Percentiles rank a stretch among this genome's conserved stretches.
These are phyloP conservation scores for Chorisops tibialis DNA, from an alignment of 2,888 invertebrate species.

Conservation along the genomic window DNA sequence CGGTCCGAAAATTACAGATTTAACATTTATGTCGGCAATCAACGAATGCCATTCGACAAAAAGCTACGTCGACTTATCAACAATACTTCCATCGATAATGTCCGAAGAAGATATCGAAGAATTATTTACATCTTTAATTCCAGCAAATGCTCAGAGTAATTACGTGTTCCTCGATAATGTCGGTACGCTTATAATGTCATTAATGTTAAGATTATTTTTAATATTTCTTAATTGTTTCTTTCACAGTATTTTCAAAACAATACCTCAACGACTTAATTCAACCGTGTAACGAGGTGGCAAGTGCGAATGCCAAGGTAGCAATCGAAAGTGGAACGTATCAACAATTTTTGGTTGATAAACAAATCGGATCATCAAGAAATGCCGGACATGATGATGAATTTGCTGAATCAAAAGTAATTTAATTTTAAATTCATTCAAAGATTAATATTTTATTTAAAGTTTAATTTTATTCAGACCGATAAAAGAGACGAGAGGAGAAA, in stretches of 20 bases:
- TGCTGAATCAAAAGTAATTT: conserved; percentile 43
- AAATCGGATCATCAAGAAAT: conserved; percentile 49
- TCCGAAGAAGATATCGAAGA: conserved; percentile 72
- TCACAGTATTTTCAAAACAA: conserved; percentile 60
- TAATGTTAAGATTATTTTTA: background rate
- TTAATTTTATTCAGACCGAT: conserved; percentile 56
- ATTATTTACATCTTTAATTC: conserved; percentile 64
- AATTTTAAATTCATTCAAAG: background rate
- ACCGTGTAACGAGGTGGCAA: conserved; percentile 64
- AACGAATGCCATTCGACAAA: conserved; percentile 82
- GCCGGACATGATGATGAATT: conserved; percentile 38
- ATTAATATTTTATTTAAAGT: background rate
- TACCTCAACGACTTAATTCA: conserved; percentile 67
- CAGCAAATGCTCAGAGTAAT: conserved; percentile 56
- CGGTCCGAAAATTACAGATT: conserved; percentile 58
- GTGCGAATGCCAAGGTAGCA: conserved; percentile 63
- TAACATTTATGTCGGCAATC: conserved; percentile 68
- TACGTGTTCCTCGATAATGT: conserved; percentile 59
- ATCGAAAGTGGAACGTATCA: conserved; percentile 75
- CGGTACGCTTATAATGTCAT: conserved; percentile 47
- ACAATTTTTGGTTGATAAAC: conserved; percentile 66
- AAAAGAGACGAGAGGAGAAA: conserved; percentile 84
- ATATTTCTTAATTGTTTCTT: background rate
- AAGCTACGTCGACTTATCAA: conserved; percentile 77
- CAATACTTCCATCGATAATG: conserved; percentile 78